These are phyloP conservation scores for Peromyscus polionotus DNA, from an alignment of 2,113 vertebrate genomes.

Conservation along the genomic window DNA sequence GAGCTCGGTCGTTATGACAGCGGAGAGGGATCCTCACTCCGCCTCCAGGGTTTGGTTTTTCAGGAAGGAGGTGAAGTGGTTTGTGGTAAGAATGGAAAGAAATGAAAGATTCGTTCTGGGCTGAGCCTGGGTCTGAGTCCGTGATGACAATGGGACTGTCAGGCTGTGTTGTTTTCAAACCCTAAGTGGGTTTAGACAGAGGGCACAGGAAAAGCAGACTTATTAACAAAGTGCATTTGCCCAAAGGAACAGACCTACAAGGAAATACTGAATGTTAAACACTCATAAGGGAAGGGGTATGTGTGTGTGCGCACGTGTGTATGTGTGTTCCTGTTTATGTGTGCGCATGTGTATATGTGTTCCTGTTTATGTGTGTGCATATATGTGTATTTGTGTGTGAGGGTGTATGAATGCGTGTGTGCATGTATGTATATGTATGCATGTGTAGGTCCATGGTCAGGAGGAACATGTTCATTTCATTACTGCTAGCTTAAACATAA, in stretches of 20 bases:
- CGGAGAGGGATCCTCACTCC: conserved; percentile 34
- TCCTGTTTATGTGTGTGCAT: too few species aligned
- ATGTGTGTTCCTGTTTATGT: background rate
- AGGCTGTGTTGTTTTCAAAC: background rate
- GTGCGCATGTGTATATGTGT: background rate
- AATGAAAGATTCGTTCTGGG: conserved; percentile 48
- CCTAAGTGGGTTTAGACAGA: conserved; percentile 14
- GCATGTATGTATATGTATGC: background rate
- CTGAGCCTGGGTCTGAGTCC: conserved; percentile 3
- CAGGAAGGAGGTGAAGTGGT: conserved; percentile 14
- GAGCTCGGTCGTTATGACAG: conserved; percentile 4
- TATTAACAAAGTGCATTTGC: conserved; percentile 39
- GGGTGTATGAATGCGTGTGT: too few species aligned
- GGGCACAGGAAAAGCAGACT: conserved; percentile 3
- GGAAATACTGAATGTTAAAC: conserved; percentile 24
- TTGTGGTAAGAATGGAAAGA: conserved; percentile 56
- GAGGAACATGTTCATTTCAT: background rate
- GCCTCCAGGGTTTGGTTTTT: conserved; percentile 17
- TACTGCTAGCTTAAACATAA: background rate
- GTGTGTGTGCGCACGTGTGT: background rate
- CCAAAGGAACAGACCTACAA: conserved; percentile 12
- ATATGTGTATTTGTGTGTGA: too few species aligned
- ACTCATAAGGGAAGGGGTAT: background rate
- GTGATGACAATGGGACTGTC: background rate
- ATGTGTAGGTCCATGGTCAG: background rate